These are phyloP conservation scores for Bradynema listronoti DNA, from an alignment of 1,140 invertebrate genomes.

Conservation along the genomic window DNA sequence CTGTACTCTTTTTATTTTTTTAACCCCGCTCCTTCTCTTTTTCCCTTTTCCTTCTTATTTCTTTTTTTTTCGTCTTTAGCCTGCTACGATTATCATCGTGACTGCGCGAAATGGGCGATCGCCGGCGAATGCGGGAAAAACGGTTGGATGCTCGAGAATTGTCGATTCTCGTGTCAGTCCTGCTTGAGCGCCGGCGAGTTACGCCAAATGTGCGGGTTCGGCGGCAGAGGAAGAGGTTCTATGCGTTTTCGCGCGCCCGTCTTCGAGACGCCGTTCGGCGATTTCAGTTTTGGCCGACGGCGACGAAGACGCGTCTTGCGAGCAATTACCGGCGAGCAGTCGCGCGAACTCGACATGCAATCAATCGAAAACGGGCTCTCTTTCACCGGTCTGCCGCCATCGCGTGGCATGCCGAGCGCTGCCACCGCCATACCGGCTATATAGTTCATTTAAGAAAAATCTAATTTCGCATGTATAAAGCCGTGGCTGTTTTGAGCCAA, in stretches of 20 bases:
- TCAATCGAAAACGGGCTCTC: background rate
- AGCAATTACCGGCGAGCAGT: background rate
- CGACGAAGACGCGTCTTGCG: background rate
- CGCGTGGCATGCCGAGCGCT: background rate
- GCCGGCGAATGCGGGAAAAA: conserved; percentile 34
- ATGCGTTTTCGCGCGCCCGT: too few relatives aligned
- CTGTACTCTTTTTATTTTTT: too few relatives aligned
- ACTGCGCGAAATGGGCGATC: conserved; percentile 24
- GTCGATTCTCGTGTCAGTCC: conserved; percentile 17
- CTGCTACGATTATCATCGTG: conserved; percentile 29
- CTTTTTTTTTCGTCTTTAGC: conserved; percentile 30
- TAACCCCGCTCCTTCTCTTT: too few relatives aligned
- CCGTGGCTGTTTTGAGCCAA: too few relatives aligned
- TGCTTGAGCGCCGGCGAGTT: conserved; percentile 23
- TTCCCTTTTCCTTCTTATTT: too few relatives aligned
- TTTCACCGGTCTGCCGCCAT: too few relatives aligned
- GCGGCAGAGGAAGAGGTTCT: conserved; percentile 6
- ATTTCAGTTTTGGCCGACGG: background rate
- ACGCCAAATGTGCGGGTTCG: conserved; percentile 10
- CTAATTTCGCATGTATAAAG: too few relatives aligned
- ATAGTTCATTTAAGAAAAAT: too few relatives aligned
- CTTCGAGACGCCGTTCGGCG: too few relatives aligned
- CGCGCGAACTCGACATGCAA: background rate
- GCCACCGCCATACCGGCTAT: too few relatives aligned
- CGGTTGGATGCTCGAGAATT: conserved; percentile 42